These are phyloP conservation scores for Sebastes flavidus DNA, from an alignment of 2,797 vertebrate species.

Conservation along the genomic window DNA sequence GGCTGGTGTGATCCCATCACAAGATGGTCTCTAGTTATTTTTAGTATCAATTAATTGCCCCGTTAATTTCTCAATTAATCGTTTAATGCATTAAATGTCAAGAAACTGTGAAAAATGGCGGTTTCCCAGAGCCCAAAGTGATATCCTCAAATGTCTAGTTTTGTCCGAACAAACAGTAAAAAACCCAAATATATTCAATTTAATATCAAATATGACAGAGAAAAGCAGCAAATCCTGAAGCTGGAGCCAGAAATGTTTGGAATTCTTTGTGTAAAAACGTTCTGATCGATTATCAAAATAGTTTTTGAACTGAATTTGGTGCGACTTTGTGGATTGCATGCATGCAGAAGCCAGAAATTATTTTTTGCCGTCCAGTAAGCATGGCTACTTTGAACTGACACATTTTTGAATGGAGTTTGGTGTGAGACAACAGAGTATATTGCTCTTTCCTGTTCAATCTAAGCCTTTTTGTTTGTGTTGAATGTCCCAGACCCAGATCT, in stretches of 20 bases:
- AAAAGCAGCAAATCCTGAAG: background rate
- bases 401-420: background rate
- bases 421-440: background rate
- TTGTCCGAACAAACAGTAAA: background rate
- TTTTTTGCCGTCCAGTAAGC: background rate
- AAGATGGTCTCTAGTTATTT: background rate
- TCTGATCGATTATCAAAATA: background rate
- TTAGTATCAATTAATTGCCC: background rate
- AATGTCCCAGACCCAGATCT: constrained; percentile 89
- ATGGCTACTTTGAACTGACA: background rate
- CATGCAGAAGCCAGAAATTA: background rate
- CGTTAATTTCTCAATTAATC: background rate
- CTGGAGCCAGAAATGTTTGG: background rate
- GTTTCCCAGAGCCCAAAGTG: background rate
- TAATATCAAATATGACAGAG: background rate
- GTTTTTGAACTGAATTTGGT: background rate
- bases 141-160: background rate
- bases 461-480: background rate
- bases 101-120: background rate
- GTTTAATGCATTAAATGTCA: background rate
- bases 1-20: too few species aligned
- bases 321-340: background rate
- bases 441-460: background rate
- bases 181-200: background rate
- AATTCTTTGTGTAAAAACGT: background rate